Base-by-base conservation (phyloP, 64 coral and sea anemone genomes). In the Hydrozoanthus tunicans region DNA sequence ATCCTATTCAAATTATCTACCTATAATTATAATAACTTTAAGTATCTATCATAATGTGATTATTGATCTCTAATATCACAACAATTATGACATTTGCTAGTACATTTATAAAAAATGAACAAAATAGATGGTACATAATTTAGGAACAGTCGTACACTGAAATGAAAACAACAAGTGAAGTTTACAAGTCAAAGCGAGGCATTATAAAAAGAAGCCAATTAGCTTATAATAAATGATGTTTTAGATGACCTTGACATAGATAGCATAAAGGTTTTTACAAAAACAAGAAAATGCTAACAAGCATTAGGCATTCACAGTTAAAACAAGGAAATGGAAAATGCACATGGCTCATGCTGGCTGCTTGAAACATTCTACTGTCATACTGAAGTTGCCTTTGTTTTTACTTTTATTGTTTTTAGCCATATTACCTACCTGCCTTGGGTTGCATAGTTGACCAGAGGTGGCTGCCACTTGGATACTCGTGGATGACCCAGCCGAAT, bases 211-310 rank as follows among this genome's bases (percentile, higher is more conserved):
- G 64, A 67, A 67, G 11, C 64, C 5, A 67, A 67, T 67, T 67
- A 67, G 64, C 9, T 67, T 67, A 20, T 20, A 20, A 20, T 20
- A 20, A 20, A 67, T 67, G 64, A 67, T 10, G 64, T 67, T 67
- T 67, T 67, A 67, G 64, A 67, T 67, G 64, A 67, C 64, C 64
- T 67, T n/a, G 64, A 67, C 64, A 67, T 67, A 67, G 64, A 67
- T 67, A 67, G 64, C 64, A 67, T 67, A 67, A 67, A 67, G 61
- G 61, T 63, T 63, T 63, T 63, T 63, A 63, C 61, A 63, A 7
- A 64, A 64, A 64, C 11, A 9, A 64, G 10, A 64, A 64, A 64
- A 10, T 12, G 62, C 62, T 64, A 10, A 13, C 62, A 64, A 64
- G 62, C 9, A 64, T 64, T 64, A 10, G 62, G 15, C 62, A 64